Evolutionary conservation across 2,797 vertebrate genomes (phyloP), one percentile per base, ranked within the genome.

Genomic region (Leucoraja ocellata): DNA sequence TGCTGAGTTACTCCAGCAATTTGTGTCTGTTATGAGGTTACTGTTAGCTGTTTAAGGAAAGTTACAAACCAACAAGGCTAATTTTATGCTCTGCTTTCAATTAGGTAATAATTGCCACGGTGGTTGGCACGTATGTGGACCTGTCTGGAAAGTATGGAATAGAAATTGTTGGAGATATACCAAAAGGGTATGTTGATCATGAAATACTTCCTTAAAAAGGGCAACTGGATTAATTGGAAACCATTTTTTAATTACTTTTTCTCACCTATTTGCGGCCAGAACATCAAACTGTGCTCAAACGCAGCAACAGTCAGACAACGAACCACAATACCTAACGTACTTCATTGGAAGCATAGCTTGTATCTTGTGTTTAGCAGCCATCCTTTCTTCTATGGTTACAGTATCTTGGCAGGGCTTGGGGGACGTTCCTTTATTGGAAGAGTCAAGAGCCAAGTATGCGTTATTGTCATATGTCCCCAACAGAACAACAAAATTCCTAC

Each of bases 81-180:
- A 28, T 46, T 54, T 91, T 91, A 68, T 91, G 68, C 23, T 91
- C 18, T 39, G 81, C 93, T 94, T 93, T 93, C 93, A 94, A 79
- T 0, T 94, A 99, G 99, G 98, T 99, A 95, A 97, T 98, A 0
- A 94, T 96, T 61, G 98, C 97, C 93, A 99, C 98, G 0, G 95
- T 97, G 93, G 97, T 98, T 94, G 97, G 96, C 93, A 97, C 97
- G 0, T 97, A 97, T 0, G 94, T 95, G 7, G 71, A 94, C 61
- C 96, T 99, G 83, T 95, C 96, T 0, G 61, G 63, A 54, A 97
- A 94, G 93, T 99, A 97, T 95, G 94, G 94, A 0, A 95, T 99
- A 94, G 96, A 97, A 0, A 96, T 98, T 39, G 98, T 99, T 94
- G 98, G 98, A 91, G 93, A 97, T 93, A 99, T 99, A 94, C 98